Evolutionary conservation across 2,888 invertebrate genomes (phyloP), one percentile per base, ranked within the genome.

Genomic region (Theodoxus fluviatilis): DNA sequence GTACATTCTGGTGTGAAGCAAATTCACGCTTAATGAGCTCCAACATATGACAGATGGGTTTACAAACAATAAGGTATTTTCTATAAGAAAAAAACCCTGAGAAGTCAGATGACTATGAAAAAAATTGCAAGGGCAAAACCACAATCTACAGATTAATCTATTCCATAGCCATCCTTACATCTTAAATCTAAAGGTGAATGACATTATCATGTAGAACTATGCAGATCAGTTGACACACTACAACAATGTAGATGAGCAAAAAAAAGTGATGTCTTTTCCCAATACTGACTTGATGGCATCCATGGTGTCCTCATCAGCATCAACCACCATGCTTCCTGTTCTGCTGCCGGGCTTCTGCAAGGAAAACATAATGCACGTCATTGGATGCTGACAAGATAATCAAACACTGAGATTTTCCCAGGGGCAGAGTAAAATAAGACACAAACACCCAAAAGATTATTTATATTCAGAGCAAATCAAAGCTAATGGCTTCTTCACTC

Each of bases 201-300:
- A 57, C 57, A 57, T 18, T 57, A 18, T 57, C 9, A 57, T 57
- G 15, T 15, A 43, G 43, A 9, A 43, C 9, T 12, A 43, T 12
- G 43, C 18, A 43, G 9, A 43, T 43, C 15, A 15, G 15, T 43
- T 7, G 9, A 43, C 43, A 12, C 9, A 7, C 43, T 43, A 7
- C 43, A 52, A n/a, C 22, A 49, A 67, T n/a, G 25, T 25, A 35
- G 25, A 35, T 22, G 37, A 38, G 6, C 22, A 52, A 55, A 37
- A 55, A 57, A 22, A 25, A 67, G n/a, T n/a, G n/a, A n/a, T n/a
- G n/a, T n/a, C 3, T 18, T 28, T 43, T 33, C 3, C n/a, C 37
- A 15, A n/a, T 9, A 69, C 71, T 15, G 68, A 76, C 76, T 75
- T 72, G 37, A 76, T 76, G 31, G 76, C 76, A 57, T 76, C 73